Evolutionary conservation across 2,113 vertebrate species (phyloP).

Genomic region (Ailurus styani): DNA sequence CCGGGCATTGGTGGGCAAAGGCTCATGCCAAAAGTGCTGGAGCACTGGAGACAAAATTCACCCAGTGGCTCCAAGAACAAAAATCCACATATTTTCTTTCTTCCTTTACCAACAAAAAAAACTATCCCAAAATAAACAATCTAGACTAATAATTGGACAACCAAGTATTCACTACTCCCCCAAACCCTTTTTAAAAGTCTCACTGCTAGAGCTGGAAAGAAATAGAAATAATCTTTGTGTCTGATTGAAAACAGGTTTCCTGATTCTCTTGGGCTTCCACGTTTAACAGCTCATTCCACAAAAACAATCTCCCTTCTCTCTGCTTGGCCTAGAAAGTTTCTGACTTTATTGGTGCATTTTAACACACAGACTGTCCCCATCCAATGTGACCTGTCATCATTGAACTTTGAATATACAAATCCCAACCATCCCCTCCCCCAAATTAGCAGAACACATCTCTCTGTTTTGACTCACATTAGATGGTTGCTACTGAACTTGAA

Average conservation of each 20-base stretch:
- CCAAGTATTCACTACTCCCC: constrained; percentile 6
- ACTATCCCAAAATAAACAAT: constrained; percentile 10
- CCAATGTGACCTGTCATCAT: constrained; percentile 54
- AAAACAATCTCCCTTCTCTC: constrained; percentile 52
- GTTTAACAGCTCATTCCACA: constrained; percentile 52
- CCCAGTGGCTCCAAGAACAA: neutral
- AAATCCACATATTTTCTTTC: constrained; percentile 20
- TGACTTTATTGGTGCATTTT: constrained; percentile 44
- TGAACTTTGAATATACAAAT: constrained; percentile 61
- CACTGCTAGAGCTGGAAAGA: constrained; percentile 41
- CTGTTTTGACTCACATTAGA: constrained; percentile 71
- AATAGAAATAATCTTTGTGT: constrained; percentile 57
- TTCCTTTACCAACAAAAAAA: neutral
- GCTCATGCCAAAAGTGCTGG: neutral
- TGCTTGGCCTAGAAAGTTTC: constrained; percentile 47
- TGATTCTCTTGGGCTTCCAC: constrained; percentile 36
- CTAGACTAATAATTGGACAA: constrained; percentile 44
- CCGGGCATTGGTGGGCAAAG: neutral
- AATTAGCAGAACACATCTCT: constrained; percentile 60
- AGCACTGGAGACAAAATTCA: neutral
- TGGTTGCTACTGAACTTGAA: constrained; percentile 69
- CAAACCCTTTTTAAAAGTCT: constrained; percentile 30
- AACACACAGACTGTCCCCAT: constrained; percentile 32
- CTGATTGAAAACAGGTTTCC: constrained; percentile 79
- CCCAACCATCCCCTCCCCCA: neutral